Base-by-base conservation (phyloP, 2,888 invertebrate species). In the Melinaea menophilus region DNA sequence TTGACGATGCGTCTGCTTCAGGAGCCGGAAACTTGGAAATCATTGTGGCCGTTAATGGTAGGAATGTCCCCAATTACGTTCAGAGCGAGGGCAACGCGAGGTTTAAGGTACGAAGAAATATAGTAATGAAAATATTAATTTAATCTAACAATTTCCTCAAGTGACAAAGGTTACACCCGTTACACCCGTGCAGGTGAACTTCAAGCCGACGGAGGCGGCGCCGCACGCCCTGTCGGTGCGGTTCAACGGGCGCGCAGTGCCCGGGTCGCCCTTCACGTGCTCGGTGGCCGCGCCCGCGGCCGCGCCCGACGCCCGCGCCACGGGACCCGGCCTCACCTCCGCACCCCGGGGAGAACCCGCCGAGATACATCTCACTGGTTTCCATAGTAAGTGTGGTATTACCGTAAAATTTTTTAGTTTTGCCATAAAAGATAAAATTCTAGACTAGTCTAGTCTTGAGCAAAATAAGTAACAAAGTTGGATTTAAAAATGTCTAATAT, bases 61-160 rank as follows among this genome's bases (percentile, higher is more conserved):
- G 98, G 77, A 99, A 99, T 86, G 98, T 99, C 13, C 99, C 99
- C 9, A 99, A 99, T 90, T 99, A 98, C 82, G 99, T 99, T 1
- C 97, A 98, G 79, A 97, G 98, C 55, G 98, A 99, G 90, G 98
- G 98, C 51, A 98, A 98, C 83, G 99, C 98, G 0, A 94, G 97
- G 74, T 99, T 99, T 79, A 95, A 95, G 85, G 94, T 95, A 75
- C 7, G 7, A n/a, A 67, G 12, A 3, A 41, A 56, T 33, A 51
- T 58, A 5, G 7, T 41, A 41, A 22, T 22, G 22, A 22, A 22
- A 22, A 22, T 22, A 22, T 22, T 22, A 22, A 22, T 45, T 58
- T 12, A 51, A 35, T 2, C 47, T 13, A 56, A 45, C n/a, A 37
- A 41, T 41, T 41, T 41, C 11, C 7, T 9, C 11, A 41, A 41